Base-by-base conservation (phyloP, 2,113 vertebrate species). In the Perccottus glenii region DNA sequence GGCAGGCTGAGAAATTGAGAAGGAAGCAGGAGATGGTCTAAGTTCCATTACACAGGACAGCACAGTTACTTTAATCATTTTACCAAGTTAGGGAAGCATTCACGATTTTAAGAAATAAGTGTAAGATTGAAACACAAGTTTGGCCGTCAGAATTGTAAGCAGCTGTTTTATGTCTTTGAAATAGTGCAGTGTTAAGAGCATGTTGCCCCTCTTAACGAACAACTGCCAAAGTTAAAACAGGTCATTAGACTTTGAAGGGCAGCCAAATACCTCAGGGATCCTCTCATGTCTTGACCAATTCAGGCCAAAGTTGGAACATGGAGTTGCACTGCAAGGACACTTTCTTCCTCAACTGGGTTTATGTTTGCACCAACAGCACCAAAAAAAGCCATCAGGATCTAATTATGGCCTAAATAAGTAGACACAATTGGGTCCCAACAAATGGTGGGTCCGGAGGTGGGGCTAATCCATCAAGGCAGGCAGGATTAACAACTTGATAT, bases 61-160 rank as follows among this genome's bases (percentile, higher is more conserved):
- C 19, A 3, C 19, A 27, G 19, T 27, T 27, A 81, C 65, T 71
- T 78, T 60, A 81, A 77, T 76, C 64, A 51, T 67, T 78, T 67
- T 5, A 19, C 19, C 55, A 73, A 71, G 75, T 67, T 66, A 1
- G 43, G 79, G 49, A 68, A 52, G 72, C 12, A 69, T 16, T 40
- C 12, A 33, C 8, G 42, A 32, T 70, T 60, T 70, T 63, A n/a
- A 5, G 14, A 58, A 48, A 60, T 45, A 9, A 65, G 12, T 11
- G 57, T 56, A 50, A 57, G 59, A 73, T 70, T 32, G 67, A 42
- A 49, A 73, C 46, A 14, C 44, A 9, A 14, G 12, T 40, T 40
- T 40, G 38, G 8, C 19, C 19, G 4, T 40, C 38, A 40, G 38
- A 3, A 3, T 1, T 2, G 19, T 27, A 27, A 27, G 19, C 19